These are phyloP conservation scores for Cyprinus carpio DNA, from an alignment of 2,113 vertebrate species.

Conservation along the genomic window DNA sequence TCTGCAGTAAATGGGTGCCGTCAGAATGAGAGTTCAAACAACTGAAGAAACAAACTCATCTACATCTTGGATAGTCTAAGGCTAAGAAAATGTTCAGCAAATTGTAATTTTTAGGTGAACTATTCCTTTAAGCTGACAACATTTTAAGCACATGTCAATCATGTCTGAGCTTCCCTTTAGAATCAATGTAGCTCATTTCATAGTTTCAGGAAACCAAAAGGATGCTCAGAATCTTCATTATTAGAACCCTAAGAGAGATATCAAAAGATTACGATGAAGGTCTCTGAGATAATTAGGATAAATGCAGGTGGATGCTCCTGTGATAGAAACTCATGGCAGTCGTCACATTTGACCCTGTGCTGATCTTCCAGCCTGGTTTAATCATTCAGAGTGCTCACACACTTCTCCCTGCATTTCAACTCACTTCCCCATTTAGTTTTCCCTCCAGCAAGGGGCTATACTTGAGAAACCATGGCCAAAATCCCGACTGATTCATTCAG, in stretches of 20 bases:
- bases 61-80: background rate
- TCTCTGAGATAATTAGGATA: constrained; percentile 40
- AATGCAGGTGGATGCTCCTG: constrained; percentile 50
- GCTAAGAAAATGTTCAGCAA: background rate
- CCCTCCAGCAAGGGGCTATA: too few relatives aligned
- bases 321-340: constrained; percentile 39
- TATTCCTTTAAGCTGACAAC: background rate
- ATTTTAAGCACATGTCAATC: too few relatives aligned
- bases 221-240: too few relatives aligned
- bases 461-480: constrained; percentile 46
- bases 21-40: too few relatives aligned
- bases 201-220: background rate
- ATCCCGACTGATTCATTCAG: constrained; percentile 4
- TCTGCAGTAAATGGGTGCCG: background rate
- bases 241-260: too few relatives aligned
- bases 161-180: too few relatives aligned
- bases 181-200: background rate
- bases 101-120: too few relatives aligned
- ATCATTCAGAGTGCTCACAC: constrained; percentile 59
- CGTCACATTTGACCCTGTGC: constrained; percentile 57
- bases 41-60: too few relatives aligned
- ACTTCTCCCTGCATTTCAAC: constrained; percentile 44
- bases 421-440: background rate
- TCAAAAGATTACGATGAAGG: too few relatives aligned
- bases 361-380: constrained; percentile 37